A percentile compares a stretch with the other conserved stretches of the same genome.
Evolutionary conservation across 2,888 invertebrate species (phyloP).

Genomic region (Noctua janthe): DNA sequence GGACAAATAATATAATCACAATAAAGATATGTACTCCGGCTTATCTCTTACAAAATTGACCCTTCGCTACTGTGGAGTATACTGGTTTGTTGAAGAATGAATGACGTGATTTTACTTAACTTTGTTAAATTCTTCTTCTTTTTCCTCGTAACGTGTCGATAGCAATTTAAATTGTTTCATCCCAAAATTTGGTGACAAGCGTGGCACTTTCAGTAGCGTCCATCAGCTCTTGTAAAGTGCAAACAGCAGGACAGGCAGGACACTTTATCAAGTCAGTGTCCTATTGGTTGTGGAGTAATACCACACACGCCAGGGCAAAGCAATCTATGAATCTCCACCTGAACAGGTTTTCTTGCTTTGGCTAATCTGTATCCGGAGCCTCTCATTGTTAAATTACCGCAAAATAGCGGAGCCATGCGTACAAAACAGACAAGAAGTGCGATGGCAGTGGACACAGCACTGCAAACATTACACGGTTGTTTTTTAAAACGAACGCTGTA

Average conservation of each 20-base stretch:
- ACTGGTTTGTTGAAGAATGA: no score
- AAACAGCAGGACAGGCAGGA: neutral
- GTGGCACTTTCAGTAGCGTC: neutral
- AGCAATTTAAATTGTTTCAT: neutral
- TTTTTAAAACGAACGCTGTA: neutral
- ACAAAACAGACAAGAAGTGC: neutral
- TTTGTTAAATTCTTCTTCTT: neutral
- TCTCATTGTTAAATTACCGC: neutral
- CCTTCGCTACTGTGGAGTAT: neutral
- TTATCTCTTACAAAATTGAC: no score
- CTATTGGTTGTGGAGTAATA: neutral
- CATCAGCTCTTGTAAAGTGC: no score
- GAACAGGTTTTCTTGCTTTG: neutral
- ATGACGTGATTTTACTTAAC: constrained; percentile 6
- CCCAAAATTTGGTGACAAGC: neutral
- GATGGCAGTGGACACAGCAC: neutral
- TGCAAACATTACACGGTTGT: neutral
- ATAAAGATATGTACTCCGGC: no score
- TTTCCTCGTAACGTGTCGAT: neutral
- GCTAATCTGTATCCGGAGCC: neutral
- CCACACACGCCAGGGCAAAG: no score
- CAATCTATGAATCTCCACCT: neutral
- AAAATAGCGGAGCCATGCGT: neutral
- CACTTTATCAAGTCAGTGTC: neutral
- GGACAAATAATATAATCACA: no score